phyloP scores from a whole-genome alignment of 2,113 vertebrate species.

The Vidua chalybeata region DNA sequence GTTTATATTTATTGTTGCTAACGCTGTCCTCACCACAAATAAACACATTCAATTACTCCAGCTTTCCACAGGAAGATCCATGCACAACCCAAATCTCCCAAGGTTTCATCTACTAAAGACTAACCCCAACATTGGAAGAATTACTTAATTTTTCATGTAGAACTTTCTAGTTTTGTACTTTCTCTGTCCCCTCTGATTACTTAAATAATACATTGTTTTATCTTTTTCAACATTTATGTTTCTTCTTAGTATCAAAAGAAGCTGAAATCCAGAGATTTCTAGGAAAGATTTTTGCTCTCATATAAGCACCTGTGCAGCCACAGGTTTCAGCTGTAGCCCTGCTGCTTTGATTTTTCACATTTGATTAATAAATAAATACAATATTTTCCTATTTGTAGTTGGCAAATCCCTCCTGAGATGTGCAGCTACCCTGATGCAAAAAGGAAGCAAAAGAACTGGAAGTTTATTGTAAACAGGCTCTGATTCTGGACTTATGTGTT shows the following conservation, averaged over 20 bases:
- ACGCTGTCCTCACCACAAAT: neutral
- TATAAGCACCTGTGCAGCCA: neutral
- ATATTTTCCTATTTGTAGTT: neutral
- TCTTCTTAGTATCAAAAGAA: neutral
- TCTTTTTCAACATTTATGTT: neutral
- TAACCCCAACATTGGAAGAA: neutral
- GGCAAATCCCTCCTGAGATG: neutral
- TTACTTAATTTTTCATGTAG: neutral
- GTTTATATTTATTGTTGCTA: neutral
- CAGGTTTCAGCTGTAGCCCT: neutral
- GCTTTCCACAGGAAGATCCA: neutral
- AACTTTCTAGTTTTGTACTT: neutral
- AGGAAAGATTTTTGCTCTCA: neutral
- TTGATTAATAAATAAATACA: slow-evolving; percentile 34
- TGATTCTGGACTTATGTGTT: neutral
- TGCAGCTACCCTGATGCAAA: neutral
- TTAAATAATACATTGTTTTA: neutral
- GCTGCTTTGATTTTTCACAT: slow-evolving; percentile 20
- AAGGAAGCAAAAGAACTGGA: neutral
- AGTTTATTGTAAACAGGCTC: neutral
- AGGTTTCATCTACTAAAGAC: neutral
- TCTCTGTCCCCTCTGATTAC: neutral
- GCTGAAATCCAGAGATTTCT: neutral
- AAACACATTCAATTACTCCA: neutral
- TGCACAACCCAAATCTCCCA: neutral